phyloP scores from a whole-genome alignment of 2,113 vertebrate species.

The Stegastes partitus region DNA sequence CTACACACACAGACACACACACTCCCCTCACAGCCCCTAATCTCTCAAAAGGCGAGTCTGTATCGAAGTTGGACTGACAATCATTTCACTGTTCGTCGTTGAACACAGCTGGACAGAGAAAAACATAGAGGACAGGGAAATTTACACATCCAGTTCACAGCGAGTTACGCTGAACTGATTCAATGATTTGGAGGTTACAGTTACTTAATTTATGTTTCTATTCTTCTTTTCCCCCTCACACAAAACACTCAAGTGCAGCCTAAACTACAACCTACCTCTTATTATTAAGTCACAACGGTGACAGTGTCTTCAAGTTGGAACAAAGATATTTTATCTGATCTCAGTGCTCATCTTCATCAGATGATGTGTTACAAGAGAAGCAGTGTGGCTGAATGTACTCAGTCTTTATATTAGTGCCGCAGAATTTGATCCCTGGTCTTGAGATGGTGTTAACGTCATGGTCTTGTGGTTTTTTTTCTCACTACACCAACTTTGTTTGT shows the following conservation, averaged over 20 bases:
- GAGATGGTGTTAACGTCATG: background rate
- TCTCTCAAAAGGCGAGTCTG: slow-evolving; percentile 82
- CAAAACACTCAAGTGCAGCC: background rate
- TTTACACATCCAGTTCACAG: slow-evolving; percentile 64
- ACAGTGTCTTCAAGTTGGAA: background rate
- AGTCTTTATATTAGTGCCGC: background rate
- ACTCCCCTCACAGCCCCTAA: slow-evolving; percentile 59
- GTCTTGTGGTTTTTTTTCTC: background rate
- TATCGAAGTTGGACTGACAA: slow-evolving; percentile 81
- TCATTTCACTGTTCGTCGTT: slow-evolving; percentile 79
- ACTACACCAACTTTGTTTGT: background rate
- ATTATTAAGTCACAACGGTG: background rate
- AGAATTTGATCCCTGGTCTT: background rate
- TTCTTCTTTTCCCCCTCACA: background rate
- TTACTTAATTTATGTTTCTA: slow-evolving; percentile 21
- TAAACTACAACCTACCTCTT: background rate
- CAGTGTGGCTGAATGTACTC: background rate
- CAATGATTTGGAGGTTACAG: slow-evolving; percentile 28
- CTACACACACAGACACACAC: slow-evolving; percentile 34
- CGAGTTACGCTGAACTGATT: slow-evolving; percentile 48
- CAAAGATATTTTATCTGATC: background rate
- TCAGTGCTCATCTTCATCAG: background rate
- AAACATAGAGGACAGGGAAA: slow-evolving; percentile 67
- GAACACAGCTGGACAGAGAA: slow-evolving; percentile 82
- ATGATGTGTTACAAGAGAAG: background rate